Conservation (phyloP, 2,797 vertebrate genomes). For the Tokudaia tokunoshimensis region DNA sequence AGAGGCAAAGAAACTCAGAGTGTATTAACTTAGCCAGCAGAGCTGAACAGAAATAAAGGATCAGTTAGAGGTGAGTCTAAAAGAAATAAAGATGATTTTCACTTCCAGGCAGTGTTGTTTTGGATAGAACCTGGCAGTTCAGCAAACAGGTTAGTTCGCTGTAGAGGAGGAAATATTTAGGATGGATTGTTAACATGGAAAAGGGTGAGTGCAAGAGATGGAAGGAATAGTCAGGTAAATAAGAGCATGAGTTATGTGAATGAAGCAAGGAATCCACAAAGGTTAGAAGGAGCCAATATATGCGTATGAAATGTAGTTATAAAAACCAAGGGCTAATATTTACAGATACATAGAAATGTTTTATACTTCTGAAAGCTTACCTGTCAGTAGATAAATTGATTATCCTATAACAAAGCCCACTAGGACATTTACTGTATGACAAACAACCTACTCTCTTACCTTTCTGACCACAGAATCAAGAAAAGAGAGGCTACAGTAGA, state of each 20-base stretch:
- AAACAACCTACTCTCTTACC: not conserved
- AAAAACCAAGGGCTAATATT: not conserved
- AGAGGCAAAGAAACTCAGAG: not conserved
- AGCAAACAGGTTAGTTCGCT: not conserved
- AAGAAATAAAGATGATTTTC: not conserved
- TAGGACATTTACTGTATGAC: not conserved
- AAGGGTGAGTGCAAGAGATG: not conserved
- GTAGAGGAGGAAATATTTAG: not conserved
- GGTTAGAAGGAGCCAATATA: not conserved
- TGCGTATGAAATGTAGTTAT: not conserved
- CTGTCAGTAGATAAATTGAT: not conserved
- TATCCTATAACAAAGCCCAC: not conserved
- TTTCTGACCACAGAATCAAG: not conserved
- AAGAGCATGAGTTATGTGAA: not conserved
- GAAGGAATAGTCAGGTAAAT: not conserved
- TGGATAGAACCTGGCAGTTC: not conserved
- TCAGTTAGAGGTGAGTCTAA: not conserved
- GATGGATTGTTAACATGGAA: not conserved
- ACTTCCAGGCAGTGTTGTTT: not conserved
- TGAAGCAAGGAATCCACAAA: not conserved
- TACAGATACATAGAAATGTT: not conserved
- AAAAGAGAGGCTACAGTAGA: not conserved
- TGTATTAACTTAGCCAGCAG: not conserved
- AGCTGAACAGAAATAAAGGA: not conserved
- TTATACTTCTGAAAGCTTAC: slow-evolving; percentile 20